Evolutionary conservation across 2,888 invertebrate species (phyloP), one percentile per base, ranked within the genome.

Genomic region (Lingula anatina): DNA sequence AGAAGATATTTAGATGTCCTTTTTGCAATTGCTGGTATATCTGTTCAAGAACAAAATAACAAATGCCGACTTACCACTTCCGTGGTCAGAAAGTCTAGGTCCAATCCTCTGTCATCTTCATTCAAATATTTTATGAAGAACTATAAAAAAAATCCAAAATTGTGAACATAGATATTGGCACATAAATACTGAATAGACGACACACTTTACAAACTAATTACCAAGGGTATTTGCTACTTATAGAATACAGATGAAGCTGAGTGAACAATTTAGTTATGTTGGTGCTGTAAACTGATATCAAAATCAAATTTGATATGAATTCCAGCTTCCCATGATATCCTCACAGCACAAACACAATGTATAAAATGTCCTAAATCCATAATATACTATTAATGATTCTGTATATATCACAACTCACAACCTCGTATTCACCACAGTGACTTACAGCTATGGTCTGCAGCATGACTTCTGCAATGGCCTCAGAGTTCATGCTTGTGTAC

Each of bases 111-210:
- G 31, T 60, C 61, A 47, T 59, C 58, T 49, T 61, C 62, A 53
- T 65, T 62, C 62, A 69, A 66, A 47, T 65, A 68, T 49, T 60
- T 64, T 42, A 69, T 50, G 42, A 69, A 52, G 45, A 62, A 58
- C 67, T 69, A 55, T 24, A 61, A 59, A 28, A 20, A 26, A 44
- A 36, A 40, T n/a, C n/a, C n/a, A n/a, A n/a, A n/a, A n/a, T n/a
- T n/a, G n/a, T n/a, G n/a, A n/a, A n/a, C n/a, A n/a, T n/a, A n/a
- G n/a, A n/a, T n/a, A n/a, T n/a, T n/a, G n/a, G n/a, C n/a, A n/a
- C n/a, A n/a, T n/a, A n/a, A n/a, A n/a, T n/a, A n/a, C n/a, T n/a
- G n/a, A n/a, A n/a, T n/a, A n/a, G n/a, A n/a, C n/a, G n/a, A n/a
- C n/a, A n/a, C n/a, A n/a, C n/a, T n/a, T n/a, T n/a, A n/a, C n/a